Evolutionary conservation across 2,888 invertebrate genomes (phyloP), one percentile per base, ranked within the genome.

Genomic region (Nomada fucata): DNA sequence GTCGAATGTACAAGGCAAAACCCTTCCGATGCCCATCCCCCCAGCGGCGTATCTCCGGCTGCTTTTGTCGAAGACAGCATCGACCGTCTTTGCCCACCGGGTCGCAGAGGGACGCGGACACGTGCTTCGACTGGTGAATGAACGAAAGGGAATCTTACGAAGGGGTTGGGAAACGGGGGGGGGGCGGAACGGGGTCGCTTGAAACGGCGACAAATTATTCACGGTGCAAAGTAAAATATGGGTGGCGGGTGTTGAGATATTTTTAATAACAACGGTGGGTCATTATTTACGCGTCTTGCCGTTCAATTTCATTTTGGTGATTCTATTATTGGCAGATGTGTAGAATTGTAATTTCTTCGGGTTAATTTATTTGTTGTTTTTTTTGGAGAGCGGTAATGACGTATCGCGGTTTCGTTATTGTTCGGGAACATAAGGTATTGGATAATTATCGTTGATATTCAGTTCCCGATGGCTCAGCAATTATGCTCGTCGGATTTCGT

Each of bases 1-100:
- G n/a, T 36, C 20, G 75, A 67, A 60, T 36, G 71, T 63, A 68
- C 65, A 26, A 23, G 42, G 50, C 65, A 44, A 69, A 63, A 76
- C 53, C 73, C 70, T 61, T 68, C 57, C 71, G 68, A 82, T 63
- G 71, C 52, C 50, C 68, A 59, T 77, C 79, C 67, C 57, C 57
- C 44, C 52, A 10, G 20, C 65, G 72, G 55, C 29, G 57, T 72
- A 60, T 72, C 65, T 76, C 67, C 18, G 36, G 7, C 29, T 23
- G 29, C 65, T 44, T 73, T 82, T 72, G 75, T 82, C 70, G 59
- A 26, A 60, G 69, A 47, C 50, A 50, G 55, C n/a, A 18, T 10
- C 20, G 55, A 72, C 11, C 26, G 63, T 78, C 68, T 57, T 53
- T 59, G 52, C 23, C 36, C 11, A 11, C 57, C 20, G 23, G 42